These are phyloP conservation scores for Podabrus alpinus DNA, from an alignment of 2,888 invertebrate genomes.

Conservation along the genomic window DNA sequence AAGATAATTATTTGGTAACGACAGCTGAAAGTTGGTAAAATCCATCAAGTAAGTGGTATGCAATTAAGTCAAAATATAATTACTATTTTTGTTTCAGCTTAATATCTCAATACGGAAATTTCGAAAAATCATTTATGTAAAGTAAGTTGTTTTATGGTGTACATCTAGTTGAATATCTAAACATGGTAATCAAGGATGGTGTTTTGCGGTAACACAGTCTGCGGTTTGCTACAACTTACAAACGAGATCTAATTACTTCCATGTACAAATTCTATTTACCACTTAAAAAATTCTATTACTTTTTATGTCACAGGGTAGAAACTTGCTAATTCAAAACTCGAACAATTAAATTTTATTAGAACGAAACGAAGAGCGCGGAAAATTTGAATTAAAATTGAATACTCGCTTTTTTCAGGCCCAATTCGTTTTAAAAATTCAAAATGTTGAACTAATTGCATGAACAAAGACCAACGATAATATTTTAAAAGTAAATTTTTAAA, in stretches of 20 bases:
- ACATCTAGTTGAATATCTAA: neutral
- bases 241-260: constrained; percentile 20
- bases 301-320: neutral
- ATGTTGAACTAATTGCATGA: too few relatives aligned
- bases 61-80: constrained; percentile 6
- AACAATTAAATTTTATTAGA: neutral
- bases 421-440: neutral
- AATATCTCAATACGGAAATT: neutral
- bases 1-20: constrained; percentile 3
- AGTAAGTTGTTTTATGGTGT: neutral
- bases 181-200: neutral
- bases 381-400: neutral
- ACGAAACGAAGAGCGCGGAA: neutral
- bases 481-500: too few relatives aligned
- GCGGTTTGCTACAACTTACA: constrained; percentile 10
- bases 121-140: neutral
- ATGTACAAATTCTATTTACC: constrained; percentile 16
- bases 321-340: neutral
- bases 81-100: constrained; percentile 3
- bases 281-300: neutral
- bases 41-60: constrained; percentile 5
- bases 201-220: constrained; percentile 3
- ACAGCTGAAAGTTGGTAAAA: neutral
- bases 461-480: too few relatives aligned
- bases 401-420: neutral